Evolutionary conservation across 1,140 invertebrate genomes (phyloP).

Genomic region (Aphelinus certus): DNA sequence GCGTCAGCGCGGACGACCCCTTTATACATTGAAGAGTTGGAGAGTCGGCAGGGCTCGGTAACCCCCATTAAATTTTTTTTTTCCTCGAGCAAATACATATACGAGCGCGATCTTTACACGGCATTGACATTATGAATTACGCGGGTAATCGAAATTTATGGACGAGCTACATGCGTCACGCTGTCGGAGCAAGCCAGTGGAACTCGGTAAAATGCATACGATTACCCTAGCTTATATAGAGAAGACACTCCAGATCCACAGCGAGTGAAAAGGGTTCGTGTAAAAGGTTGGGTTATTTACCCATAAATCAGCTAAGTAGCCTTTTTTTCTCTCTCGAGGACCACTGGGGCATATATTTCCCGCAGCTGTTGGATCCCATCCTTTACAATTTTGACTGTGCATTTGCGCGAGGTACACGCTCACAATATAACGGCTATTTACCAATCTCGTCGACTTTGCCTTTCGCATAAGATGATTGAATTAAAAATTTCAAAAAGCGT

Average conservation of each 20-base stretch:
- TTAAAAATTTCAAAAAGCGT: constrained; percentile 7
- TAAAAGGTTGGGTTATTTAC: constrained; percentile 43
- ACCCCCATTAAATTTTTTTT: constrained; percentile 11
- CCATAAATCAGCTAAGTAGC: constrained; percentile 54
- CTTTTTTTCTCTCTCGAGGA: constrained; percentile 37
- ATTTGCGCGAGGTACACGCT: neutral
- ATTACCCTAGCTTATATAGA: constrained; percentile 46
- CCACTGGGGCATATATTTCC: constrained; percentile 40
- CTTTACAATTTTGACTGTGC: constrained; percentile 38
- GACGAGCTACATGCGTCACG: constrained; percentile 49
- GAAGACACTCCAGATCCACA: too few relatives aligned
- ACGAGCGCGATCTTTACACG: constrained; percentile 28
- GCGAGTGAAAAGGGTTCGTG: constrained; percentile 45
- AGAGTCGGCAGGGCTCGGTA: constrained; percentile 1
- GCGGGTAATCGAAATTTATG: constrained; percentile 57
- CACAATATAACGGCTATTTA: constrained; percentile 35
- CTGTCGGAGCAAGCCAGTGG: constrained; percentile 39
- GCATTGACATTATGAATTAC: constrained; percentile 46
- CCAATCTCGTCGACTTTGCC: constrained; percentile 14
- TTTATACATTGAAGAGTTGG: constrained; percentile 5
- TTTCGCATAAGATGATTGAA: constrained; percentile 12
- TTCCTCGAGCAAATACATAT: too few relatives aligned
- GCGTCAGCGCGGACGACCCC: neutral
- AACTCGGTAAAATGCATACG: constrained; percentile 56
- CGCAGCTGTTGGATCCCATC: constrained; percentile 38